A percentile compares a stretch with the other conserved stretches of the same genome.
phyloP scores from a whole-genome alignment of 2,797 vertebrate species.

The Carapus acus region DNA sequence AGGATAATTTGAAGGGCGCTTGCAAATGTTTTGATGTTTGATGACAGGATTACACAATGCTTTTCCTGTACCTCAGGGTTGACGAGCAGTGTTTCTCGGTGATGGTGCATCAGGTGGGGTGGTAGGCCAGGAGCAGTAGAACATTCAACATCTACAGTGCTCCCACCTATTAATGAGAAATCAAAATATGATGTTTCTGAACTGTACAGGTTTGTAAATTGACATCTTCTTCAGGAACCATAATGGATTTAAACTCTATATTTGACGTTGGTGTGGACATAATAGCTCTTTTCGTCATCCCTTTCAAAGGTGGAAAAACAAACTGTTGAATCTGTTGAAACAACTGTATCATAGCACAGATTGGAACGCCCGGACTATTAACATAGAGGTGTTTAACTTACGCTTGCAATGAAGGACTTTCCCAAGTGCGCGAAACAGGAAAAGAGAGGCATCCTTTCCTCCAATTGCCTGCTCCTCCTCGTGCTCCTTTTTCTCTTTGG shows the following conservation, averaged over 20 bases:
- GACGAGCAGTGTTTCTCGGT: conserved; percentile 75
- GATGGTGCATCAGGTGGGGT: conserved; percentile 77
- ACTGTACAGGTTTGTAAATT: no score
- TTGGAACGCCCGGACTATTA: no score
- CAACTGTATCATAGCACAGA: no score
- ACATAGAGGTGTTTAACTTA: conserved; percentile 61
- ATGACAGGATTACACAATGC: not conserved
- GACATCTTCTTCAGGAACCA: no score
- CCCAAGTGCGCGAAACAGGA: conserved; percentile 92
- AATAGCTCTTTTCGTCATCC: no score
- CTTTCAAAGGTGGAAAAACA: no score
- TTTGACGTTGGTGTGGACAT: no score
- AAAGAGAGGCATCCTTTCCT: conserved; percentile 88
- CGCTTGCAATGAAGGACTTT: conserved; percentile 97
- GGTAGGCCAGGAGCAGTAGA: conserved; percentile 67
- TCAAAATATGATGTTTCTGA: no score
- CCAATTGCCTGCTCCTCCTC: conserved; percentile 77
- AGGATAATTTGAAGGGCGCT: not conserved
- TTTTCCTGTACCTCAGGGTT: conserved; percentile 82
- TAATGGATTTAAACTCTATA: no score
- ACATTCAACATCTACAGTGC: conserved; percentile 52
- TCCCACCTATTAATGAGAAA: conserved; percentile 70
- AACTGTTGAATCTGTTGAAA: no score
- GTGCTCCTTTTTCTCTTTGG: conserved; percentile 55
- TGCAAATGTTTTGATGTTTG: not conserved